Evolutionary conservation across 2,797 vertebrate species (phyloP), one percentile per base, ranked within the genome.

Genomic region (Pseudotriccus pelzelni): DNA sequence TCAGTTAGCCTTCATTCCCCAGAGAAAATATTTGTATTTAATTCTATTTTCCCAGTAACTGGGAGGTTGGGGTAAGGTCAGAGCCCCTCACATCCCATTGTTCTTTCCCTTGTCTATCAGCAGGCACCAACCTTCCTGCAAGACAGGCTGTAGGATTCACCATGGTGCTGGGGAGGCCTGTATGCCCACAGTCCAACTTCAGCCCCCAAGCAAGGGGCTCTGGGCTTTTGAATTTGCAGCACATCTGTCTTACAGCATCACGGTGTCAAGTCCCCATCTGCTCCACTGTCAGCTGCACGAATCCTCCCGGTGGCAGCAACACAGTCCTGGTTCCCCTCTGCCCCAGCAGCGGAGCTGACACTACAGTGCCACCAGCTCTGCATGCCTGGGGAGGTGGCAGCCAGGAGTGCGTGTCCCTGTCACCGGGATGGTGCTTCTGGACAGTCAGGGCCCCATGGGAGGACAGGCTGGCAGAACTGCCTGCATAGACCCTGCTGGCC

Each of bases 281-380:
- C 52, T 55, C 28, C 44, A 34, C 28, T 2, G 0, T 44, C 84
- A 80, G 53, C 74, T 78, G 55, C 27, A 34, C 7, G 41, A 79
- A 68, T 82, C 58, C 63, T 75, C 25, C 63, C 6, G 12, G 53
- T 58, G 55, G 58, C 4, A 3, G 74, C 58, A 78, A 24, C 8
- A 4, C 1, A 0, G 30, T 72, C 34, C 74, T 1, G 2, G 63
- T 56, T 75, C 30, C 27, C 34, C n/a, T 68, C 43, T 0, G 0
- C 24, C n/a, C 67, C 2, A 1, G 10, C 67, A 69, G 78, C 15
- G 0, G 27, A 64, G 53, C 34, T 86, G 74, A 47, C 60, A 18
- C 62, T 17, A 16, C 53, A 7, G 37, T 37, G 63, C 32, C 9
- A 5, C 27, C 37, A 50, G 58, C 34, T 62, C 59, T 92, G 70